Percentiles rank a stretch among this genome's conserved stretches.
Conservation (phyloP, 2,888 invertebrate species). For the Operophtera brumata region DNA sequence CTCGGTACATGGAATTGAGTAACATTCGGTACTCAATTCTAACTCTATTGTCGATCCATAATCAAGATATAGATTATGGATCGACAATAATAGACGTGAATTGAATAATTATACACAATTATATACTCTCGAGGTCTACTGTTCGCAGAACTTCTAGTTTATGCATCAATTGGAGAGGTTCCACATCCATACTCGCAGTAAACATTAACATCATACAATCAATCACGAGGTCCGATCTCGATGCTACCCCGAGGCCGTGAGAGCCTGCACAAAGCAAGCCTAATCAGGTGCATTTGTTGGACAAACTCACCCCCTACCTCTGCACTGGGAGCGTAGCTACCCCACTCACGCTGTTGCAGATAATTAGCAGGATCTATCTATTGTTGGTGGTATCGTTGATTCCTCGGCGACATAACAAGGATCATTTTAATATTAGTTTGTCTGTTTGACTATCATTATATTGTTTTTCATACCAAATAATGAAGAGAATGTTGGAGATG, state of each 20-base stretch:
- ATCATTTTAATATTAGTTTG: too few relatives aligned
- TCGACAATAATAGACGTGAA: too few relatives aligned
- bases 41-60: too few relatives aligned
- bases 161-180: neutral
- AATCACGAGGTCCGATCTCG: constrained; percentile 31
- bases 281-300: constrained; percentile 77
- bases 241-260: constrained; percentile 27
- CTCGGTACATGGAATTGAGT: too few relatives aligned
- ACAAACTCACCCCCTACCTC: constrained; percentile 49
- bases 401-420: constrained; percentile 9
- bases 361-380: constrained; percentile 65
- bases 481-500: too few relatives aligned
- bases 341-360: constrained; percentile 49
- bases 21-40: too few relatives aligned
- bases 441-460: too few relatives aligned
- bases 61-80: too few relatives aligned
- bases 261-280: constrained; percentile 61
- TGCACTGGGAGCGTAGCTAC: constrained; percentile 12
- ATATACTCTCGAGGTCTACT: too few relatives aligned
- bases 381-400: constrained; percentile 38
- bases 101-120: too few relatives aligned
- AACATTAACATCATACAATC: constrained; percentile 39
- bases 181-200: constrained; percentile 17
- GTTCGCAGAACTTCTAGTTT: too few relatives aligned
- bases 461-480: too few relatives aligned